Evolutionary conservation across 2,888 invertebrate species (phyloP).

Genomic region (Amblyteles armatorius): DNA sequence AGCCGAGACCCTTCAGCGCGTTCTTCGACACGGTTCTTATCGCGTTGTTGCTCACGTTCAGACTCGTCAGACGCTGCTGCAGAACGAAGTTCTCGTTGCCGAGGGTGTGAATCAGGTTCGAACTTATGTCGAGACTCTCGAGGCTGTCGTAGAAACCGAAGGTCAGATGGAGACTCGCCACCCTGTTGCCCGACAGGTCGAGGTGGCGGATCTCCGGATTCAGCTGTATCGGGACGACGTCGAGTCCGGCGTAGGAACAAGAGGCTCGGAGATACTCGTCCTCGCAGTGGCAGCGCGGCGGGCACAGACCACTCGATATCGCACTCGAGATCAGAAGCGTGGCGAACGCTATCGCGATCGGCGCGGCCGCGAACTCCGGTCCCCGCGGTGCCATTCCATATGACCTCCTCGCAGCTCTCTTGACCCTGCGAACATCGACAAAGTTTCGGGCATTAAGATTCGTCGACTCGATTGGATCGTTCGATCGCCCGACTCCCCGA

Average conservation of each 20-base stretch:
- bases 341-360: constrained; percentile 79
- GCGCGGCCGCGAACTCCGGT: constrained; percentile 85
- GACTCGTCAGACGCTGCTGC: constrained; percentile 90
- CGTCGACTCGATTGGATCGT: background rate
- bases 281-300: constrained; percentile 92
- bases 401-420: constrained; percentile 75
- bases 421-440: constrained; percentile 53
- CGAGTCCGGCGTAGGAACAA: constrained; percentile 92
- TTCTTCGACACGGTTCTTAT: constrained; percentile 90
- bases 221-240: constrained; percentile 94
- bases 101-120: constrained; percentile 92
- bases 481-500: no score
- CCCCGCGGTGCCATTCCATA: constrained; percentile 86
- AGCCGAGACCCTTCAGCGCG: constrained; percentile 90
- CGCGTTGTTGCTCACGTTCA: constrained; percentile 92
- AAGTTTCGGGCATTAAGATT: constrained; percentile 27
- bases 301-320: constrained; percentile 89
- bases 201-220: constrained; percentile 94
- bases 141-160: constrained; percentile 93
- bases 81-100: constrained; percentile 93
- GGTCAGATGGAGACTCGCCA: constrained; percentile 91
- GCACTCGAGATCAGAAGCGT: constrained; percentile 79
- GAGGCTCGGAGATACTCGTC: constrained; percentile 91
- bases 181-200: constrained; percentile 93
- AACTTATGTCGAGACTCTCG: constrained; percentile 92